Percentiles rank a stretch among this genome's conserved stretches.
phyloP scores from a whole-genome alignment of 2,888 invertebrate genomes.

The Ametastegia equiseti region DNA sequence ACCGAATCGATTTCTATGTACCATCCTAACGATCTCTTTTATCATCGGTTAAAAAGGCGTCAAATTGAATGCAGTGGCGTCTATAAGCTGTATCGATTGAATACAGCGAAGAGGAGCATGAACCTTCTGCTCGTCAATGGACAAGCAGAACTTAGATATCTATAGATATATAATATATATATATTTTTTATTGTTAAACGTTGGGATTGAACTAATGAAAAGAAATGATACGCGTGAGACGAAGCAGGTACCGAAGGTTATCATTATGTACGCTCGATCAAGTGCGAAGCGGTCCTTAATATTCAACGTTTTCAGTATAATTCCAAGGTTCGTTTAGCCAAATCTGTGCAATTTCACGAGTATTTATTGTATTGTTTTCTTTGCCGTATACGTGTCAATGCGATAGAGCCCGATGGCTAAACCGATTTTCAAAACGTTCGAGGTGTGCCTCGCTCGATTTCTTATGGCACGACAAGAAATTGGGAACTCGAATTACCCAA shows the following conservation, averaged over 20 bases:
- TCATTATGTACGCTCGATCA: background rate
- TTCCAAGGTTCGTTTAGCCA: background rate
- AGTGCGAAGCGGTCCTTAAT: background rate
- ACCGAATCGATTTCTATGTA: constrained; percentile 36
- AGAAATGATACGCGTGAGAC: background rate
- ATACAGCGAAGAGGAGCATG: background rate
- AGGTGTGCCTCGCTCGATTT: background rate
- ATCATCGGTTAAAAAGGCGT: constrained; percentile 38
- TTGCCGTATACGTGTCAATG: background rate
- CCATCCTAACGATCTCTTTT: constrained; percentile 31
- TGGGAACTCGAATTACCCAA: background rate
- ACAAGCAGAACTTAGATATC: background rate
- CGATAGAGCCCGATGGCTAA: background rate
- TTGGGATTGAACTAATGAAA: background rate
- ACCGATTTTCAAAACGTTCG: background rate
- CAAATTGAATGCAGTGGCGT: constrained; percentile 26
- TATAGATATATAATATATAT: background rate
- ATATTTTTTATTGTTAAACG: background rate
- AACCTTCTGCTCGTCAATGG: constrained; percentile 24
- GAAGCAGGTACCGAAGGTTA: background rate
- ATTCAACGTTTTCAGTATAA: background rate
- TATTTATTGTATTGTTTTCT: background rate
- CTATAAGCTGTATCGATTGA: constrained; percentile 30
- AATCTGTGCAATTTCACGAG: background rate
- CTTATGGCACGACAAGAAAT: background rate